Evolutionary conservation across 2,797 vertebrate genomes (phyloP).

Genomic region (Pagetopsis macropterus): DNA sequence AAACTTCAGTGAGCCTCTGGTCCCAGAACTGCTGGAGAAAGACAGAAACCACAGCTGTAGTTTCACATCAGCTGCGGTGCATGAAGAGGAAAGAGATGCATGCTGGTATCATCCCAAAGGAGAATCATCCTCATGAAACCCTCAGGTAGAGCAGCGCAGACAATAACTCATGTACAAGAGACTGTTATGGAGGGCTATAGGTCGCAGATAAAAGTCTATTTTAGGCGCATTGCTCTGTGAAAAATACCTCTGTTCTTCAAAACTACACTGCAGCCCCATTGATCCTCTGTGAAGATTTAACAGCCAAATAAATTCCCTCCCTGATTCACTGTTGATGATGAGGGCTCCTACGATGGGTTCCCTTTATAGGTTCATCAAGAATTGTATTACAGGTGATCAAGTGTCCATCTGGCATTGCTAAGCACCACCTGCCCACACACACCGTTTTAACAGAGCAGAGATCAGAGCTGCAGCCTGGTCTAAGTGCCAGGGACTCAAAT

Average conservation of each 20-base stretch:
- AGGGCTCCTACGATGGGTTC: slow-evolving; percentile 28
- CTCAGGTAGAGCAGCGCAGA: slow-evolving; percentile 63
- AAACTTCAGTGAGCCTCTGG: slow-evolving; percentile 48
- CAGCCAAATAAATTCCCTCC: slow-evolving; percentile 1
- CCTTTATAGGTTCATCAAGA: slow-evolving; percentile 53
- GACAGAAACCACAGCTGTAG: slow-evolving; percentile 50
- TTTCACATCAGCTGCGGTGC: slow-evolving; percentile 55
- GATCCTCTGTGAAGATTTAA: slow-evolving; percentile 8
- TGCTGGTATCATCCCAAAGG: slow-evolving; percentile 59
- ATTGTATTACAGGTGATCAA: slow-evolving; percentile 52
- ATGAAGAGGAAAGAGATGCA: slow-evolving; percentile 61
- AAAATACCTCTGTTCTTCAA: slow-evolving; percentile 33
- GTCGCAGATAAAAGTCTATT: slow-evolving; percentile 66
- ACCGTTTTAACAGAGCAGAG: slow-evolving; percentile 26
- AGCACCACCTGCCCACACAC: slow-evolving; percentile 43
- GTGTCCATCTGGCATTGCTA: slow-evolving; percentile 57
- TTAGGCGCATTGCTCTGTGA: slow-evolving; percentile 36
- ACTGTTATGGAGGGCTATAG: slow-evolving; percentile 46
- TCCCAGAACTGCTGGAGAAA: slow-evolving; percentile 58
- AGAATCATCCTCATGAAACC: slow-evolving; percentile 68
- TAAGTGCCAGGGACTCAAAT: too few species aligned
- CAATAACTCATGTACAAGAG: slow-evolving; percentile 60
- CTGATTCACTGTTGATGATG: slow-evolving; percentile 28
- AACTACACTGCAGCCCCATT: slow-evolving; percentile 6
- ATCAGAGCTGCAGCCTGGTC: slow-evolving; percentile 17